Conservation (phyloP, 1,140 invertebrate genomes). For the Temnothorax curvispinosus region DNA sequence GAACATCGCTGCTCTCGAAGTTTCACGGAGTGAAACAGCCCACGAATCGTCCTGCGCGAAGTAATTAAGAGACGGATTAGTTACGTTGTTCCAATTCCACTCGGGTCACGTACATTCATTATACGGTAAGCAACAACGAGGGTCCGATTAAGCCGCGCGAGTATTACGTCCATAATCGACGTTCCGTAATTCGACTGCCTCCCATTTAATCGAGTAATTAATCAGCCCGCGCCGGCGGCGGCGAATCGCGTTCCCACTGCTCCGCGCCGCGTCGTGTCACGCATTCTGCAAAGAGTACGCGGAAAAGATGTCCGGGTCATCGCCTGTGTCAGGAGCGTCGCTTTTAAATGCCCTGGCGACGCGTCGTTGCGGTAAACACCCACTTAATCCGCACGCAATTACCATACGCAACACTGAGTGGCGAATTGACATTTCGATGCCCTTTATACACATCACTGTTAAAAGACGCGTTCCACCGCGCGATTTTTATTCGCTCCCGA, state of each 20-base stretch:
- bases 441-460: conserved; percentile 40
- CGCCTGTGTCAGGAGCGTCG: neutral
- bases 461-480: conserved; percentile 2
- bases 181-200: conserved; percentile 12
- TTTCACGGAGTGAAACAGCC: neutral
- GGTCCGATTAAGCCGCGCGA: conserved; percentile 20
- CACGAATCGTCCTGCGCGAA: neutral
- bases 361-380: conserved; percentile 7
- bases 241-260: neutral
- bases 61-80: conserved; percentile 50
- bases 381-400: conserved; percentile 45
- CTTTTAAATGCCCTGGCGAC: conserved; percentile 9
- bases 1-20: neutral
- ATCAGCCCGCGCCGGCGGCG: conserved; percentile 10
- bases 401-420: conserved; percentile 40
- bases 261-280: neutral
- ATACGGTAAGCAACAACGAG: conserved; percentile 30
- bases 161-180: conserved; percentile 27
- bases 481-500: conserved; percentile 8
- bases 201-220: conserved; percentile 32
- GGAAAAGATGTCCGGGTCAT: conserved; percentile 30
- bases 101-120: conserved; percentile 31
- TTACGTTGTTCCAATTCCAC: conserved; percentile 26
- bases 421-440: conserved; percentile 57
- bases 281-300: neutral